These are phyloP conservation scores for Temnothorax longispinosus DNA, from an alignment of 1,140 invertebrate genomes.

Conservation along the genomic window DNA sequence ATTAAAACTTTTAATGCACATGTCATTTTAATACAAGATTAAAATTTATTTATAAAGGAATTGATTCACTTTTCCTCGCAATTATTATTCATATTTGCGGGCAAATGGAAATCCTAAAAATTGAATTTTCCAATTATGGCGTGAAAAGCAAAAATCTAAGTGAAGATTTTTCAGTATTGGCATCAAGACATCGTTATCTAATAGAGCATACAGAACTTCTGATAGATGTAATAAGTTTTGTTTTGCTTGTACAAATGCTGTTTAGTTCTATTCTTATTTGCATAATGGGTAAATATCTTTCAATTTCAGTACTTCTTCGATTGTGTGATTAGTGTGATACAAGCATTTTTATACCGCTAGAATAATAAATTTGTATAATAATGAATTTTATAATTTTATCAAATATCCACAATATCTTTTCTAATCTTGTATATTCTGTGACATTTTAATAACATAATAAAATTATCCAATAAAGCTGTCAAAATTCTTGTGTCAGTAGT, in stretches of 20 bases:
- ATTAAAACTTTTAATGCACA: not conserved
- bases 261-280: constrained; percentile 46
- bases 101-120: constrained; percentile 55
- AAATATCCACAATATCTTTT: not conserved
- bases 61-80: constrained; percentile 51
- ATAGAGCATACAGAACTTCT: not conserved
- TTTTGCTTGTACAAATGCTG: constrained; percentile 35
- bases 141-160: not conserved
- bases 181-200: constrained; percentile 33
- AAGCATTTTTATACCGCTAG: not conserved
- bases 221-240: constrained; percentile 5
- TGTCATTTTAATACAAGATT: not conserved
- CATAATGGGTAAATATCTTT: constrained; percentile 11
- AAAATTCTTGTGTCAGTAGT: not conserved
- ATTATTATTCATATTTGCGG: constrained; percentile 55
- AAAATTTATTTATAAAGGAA: constrained; percentile 23
- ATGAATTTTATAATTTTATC: not conserved
- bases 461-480: not conserved
- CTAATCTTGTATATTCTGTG: not conserved
- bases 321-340: not conserved
- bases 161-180: not conserved
- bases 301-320: not conserved
- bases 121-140: not conserved
- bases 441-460: not conserved
- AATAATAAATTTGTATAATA: not conserved